These are phyloP conservation scores for Mixornis gularis DNA, from an alignment of 2,113 vertebrate genomes.

Conservation along the genomic window DNA sequence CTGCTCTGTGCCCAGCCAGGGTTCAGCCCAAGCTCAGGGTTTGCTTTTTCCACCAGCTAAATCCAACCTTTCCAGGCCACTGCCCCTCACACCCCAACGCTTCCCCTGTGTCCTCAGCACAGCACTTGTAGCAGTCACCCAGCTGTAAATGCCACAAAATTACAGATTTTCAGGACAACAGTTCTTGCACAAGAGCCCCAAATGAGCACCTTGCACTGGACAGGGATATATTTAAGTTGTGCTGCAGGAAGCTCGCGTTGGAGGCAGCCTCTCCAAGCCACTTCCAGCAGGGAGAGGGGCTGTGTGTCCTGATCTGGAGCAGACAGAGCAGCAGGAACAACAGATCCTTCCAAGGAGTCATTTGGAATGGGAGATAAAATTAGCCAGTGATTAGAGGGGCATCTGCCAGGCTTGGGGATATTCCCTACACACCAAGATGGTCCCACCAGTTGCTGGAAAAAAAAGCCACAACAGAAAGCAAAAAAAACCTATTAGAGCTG, in stretches of 20 bases:
- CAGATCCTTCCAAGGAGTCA: background rate
- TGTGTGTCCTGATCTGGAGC: background rate
- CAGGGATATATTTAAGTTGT: background rate
- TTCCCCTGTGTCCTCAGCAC: background rate
- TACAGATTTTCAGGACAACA: background rate
- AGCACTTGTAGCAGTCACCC: background rate
- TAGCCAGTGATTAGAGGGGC: background rate
- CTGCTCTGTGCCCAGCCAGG: background rate
- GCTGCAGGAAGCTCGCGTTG: background rate
- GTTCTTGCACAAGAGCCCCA: background rate
- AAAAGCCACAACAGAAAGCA: background rate
- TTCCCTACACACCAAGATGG: rapidly evolving
- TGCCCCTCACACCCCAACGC: background rate
- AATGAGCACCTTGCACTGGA: background rate
- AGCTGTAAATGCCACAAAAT: slow-evolving; percentile 9
- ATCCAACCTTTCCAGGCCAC: background rate
- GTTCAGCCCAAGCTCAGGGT: background rate
- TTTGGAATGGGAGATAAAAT: background rate
- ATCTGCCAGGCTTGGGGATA: background rate
- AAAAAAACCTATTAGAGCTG: background rate
- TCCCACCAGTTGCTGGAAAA: background rate
- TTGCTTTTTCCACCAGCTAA: background rate
- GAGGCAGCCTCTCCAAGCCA: background rate
- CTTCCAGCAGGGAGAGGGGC: background rate
- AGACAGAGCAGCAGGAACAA: background rate